Conservation (phyloP, 2,888 invertebrate species). For the Lepidochrysops patricia region DNA sequence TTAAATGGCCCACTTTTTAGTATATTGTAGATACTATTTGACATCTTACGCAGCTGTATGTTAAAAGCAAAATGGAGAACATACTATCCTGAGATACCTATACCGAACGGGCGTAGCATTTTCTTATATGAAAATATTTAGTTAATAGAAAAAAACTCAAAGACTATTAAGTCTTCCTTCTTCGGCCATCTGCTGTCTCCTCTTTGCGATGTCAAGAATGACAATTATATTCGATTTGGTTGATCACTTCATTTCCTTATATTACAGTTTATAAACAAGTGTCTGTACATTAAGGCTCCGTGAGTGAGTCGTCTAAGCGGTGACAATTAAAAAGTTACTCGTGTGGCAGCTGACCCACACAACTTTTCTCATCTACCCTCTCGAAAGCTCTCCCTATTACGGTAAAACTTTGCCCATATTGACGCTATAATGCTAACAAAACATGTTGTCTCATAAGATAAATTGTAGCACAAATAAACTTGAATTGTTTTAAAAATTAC, state of each 20-base stretch:
- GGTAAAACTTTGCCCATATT: conserved; percentile 12
- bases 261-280: background rate
- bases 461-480: background rate
- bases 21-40: too few species aligned
- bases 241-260: background rate
- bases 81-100: too few species aligned
- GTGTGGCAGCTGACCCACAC: conserved; percentile 17
- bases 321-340: conserved; percentile 20
- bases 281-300: background rate
- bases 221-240: background rate
- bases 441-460: conserved; percentile 12
- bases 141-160: too few species aligned
- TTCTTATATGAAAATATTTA: too few species aligned
- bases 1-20: too few species aligned
- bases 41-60: too few species aligned
- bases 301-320: conserved; percentile 12
- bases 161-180: too few species aligned
- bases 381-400: conserved; percentile 11
- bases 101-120: too few species aligned
- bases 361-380: conserved; percentile 24
- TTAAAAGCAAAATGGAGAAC: too few species aligned
- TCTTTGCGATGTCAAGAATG: too few species aligned
- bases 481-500: background rate
- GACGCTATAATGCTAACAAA: conserved; percentile 12
- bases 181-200: too few species aligned